These are phyloP conservation scores for Patella pellucida DNA, from an alignment of 2,888 invertebrate species.

Conservation along the genomic window DNA sequence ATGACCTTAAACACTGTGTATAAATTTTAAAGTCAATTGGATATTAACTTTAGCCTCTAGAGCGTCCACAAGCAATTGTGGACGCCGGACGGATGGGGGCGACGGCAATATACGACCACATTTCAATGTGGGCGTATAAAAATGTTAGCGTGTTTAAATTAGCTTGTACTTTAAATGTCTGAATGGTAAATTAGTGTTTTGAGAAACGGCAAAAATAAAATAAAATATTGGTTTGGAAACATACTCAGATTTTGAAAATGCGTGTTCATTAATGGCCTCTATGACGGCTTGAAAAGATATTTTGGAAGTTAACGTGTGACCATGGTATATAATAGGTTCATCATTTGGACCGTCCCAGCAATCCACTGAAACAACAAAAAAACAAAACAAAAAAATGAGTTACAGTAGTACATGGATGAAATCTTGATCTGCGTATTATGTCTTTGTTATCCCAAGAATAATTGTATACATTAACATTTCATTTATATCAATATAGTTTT, in stretches of 20 bases:
- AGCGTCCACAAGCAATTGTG: no score
- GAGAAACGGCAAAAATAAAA: no score
- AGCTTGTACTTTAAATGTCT: no score
- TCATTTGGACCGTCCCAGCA: conserved; percentile 74
- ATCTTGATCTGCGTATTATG: background rate
- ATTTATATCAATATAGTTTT: background rate
- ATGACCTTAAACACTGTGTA: no score
- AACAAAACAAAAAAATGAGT: background rate
- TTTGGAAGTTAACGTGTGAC: conserved; percentile 74
- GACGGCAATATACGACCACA: no score
- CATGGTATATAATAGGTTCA: conserved; percentile 74
- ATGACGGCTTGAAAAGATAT: conserved; percentile 72
- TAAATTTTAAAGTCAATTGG: no score
- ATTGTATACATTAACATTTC: background rate
- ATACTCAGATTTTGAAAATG: conserved; percentile 71
- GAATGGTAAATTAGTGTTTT: no score
- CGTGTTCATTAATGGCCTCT: conserved; percentile 72
- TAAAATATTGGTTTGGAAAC: conserved; percentile 26
- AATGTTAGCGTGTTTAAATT: no score
- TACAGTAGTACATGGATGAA: background rate
- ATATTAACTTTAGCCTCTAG: no score
- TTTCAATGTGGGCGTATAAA: no score
- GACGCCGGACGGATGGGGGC: no score
- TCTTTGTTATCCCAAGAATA: background rate
- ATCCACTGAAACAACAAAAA: conserved; percentile 71